These are phyloP conservation scores for Elanoides forficatus DNA, from an alignment of 2,113 vertebrate species.

Conservation along the genomic window DNA sequence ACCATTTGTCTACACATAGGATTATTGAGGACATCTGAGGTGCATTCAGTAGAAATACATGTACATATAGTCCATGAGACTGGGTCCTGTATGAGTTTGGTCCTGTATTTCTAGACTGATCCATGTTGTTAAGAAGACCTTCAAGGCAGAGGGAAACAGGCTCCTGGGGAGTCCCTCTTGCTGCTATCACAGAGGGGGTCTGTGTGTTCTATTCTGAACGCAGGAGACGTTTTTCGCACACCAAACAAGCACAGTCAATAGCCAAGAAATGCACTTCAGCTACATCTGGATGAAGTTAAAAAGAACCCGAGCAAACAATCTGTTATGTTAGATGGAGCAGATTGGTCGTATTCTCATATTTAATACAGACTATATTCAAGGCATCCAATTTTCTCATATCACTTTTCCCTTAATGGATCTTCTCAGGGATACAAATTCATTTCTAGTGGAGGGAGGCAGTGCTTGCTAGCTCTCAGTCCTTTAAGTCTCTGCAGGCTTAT, in stretches of 20 bases:
- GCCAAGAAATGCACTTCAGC: not conserved
- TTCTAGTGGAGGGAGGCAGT: not conserved
- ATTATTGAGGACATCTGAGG: not conserved
- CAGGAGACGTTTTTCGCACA: not conserved
- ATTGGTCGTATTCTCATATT: not conserved
- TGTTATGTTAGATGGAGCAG: not conserved
- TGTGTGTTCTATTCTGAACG: not conserved
- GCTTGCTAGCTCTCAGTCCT: not conserved
- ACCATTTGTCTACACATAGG: not conserved
- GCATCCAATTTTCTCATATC: not conserved
- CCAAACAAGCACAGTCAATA: not conserved
- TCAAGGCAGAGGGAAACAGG: not conserved
- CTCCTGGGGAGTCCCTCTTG: not conserved
- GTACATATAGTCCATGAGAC: not conserved
- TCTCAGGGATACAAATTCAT: not conserved
- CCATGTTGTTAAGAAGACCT: not conserved
- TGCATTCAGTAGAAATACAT: not conserved
- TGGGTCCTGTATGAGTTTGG: too few relatives aligned
- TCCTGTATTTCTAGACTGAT: not conserved
- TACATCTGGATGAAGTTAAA: not conserved
- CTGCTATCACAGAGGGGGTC: rapidly evolving
- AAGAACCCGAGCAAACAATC: not conserved
- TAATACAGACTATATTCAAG: not conserved
- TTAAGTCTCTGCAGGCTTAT: not conserved
- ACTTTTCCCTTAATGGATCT: not conserved